Base-by-base conservation (phyloP, 2,113 vertebrate species). In the Seriola quinqueradiata region DNA sequence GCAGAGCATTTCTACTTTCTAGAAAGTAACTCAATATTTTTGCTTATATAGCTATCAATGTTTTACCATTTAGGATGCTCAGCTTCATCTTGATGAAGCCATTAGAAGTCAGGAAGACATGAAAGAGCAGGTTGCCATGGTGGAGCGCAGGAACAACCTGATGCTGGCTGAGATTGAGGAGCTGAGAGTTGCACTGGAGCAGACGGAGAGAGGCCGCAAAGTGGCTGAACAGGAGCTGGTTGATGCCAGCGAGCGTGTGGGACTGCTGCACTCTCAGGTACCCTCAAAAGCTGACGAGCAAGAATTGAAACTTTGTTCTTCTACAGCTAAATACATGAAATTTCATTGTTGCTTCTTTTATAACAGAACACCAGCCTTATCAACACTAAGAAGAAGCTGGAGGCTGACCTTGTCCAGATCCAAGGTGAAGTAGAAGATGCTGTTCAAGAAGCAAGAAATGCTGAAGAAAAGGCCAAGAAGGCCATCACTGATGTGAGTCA, bases 171-270 rank as follows among this genome's bases (percentile, higher is more conserved):
- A 97, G 92, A 97, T 97, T 0, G 96, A 97, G 83, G 96, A 97
- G 87, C 93, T 96, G 61, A 93, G 97, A 92, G 92, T 75, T 75
- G 96, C 96, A 2, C 94, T 97, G 87, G 96, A 97, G 82, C 97
- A 97, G 89, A 97, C 96, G 0, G 97, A 97, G 74, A 95, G 96
- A 92, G 87, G 93, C 48, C 96, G 97, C 70, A 97, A 96, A 88
- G 85, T 96, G 2, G 97, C 97, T 0, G 97, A 99, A 70, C 96
- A 98, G 86, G 97, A 98, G 79, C 93, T 99, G 5, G 19, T 97
- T 59, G 97, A 98, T 74, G 87, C 95, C 28, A 96, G 79, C 0
- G 97, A 97, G 73, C 84, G 94, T 0, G 95, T 90, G 0, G 95
- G 95, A 73, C 95, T 98, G 32, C 94, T 99, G 58, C 97, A 97